Percentiles rank a stretch among this genome's conserved stretches.
phyloP scores from a whole-genome alignment of 2,888 invertebrate genomes.

The Watsonalla cultraria region DNA sequence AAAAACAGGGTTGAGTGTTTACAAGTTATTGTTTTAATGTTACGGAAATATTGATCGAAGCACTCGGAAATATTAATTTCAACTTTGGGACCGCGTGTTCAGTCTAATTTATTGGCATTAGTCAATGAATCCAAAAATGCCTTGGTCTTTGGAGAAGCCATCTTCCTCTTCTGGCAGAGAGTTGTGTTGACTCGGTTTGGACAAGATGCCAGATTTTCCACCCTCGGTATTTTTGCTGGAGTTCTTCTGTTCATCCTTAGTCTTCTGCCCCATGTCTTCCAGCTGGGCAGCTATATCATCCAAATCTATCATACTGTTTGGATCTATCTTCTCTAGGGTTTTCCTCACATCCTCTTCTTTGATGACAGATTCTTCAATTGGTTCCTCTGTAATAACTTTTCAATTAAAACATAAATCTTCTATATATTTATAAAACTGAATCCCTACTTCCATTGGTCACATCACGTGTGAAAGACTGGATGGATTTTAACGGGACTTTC shows the following conservation, averaged over 20 bases:
- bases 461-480: no score
- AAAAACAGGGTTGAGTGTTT: no score
- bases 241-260: constrained; percentile 8
- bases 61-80: no score
- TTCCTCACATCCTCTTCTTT: constrained; percentile 31
- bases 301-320: constrained; percentile 23
- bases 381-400: constrained; percentile 18
- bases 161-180: constrained; percentile 6
- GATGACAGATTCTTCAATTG: constrained; percentile 21
- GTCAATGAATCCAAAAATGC: constrained; percentile 19
- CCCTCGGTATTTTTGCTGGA: constrained; percentile 9
- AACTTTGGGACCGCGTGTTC: no score
- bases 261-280: constrained; percentile 11
- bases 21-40: no score
- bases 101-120: neutral
- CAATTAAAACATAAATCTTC: neutral
- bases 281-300: constrained; percentile 29
- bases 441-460: no score
- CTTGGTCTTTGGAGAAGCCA: constrained; percentile 11
- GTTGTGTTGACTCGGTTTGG: constrained; percentile 12
- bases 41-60: no score
- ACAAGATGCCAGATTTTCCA: constrained; percentile 11
- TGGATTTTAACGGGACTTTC: no score
- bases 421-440: no score
- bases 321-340: constrained; percentile 27